Conservation (phyloP, 2,113 vertebrate species). For the Cichladusa arquata region DNA sequence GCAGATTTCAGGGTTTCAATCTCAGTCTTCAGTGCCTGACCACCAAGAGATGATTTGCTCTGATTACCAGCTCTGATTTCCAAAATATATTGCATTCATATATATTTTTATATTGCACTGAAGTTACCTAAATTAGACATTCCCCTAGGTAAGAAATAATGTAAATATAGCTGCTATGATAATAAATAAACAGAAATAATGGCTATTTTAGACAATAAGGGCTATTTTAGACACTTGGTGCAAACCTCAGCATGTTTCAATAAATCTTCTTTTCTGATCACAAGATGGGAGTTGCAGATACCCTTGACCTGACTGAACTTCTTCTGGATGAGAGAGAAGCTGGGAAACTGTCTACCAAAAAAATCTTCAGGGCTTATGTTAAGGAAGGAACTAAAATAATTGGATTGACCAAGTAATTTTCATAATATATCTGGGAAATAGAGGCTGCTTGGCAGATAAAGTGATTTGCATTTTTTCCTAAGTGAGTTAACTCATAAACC, state of each 20-base stretch:
- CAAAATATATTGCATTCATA: background rate
- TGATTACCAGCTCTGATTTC: background rate
- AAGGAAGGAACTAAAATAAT: constrained; percentile 1
- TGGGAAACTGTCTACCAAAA: background rate
- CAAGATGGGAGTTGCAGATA: background rate
- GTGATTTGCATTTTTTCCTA: background rate
- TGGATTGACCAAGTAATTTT: background rate
- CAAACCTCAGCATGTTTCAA: background rate
- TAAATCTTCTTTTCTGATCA: background rate
- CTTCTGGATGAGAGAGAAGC: background rate
- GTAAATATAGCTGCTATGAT: background rate
- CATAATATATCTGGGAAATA: background rate
- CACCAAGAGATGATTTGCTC: background rate
- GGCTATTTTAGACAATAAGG: background rate
- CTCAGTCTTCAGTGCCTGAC: background rate
- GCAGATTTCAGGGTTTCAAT: background rate
- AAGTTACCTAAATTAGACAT: background rate
- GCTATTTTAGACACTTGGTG: background rate
- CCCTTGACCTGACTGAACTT: background rate
- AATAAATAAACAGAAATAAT: background rate
- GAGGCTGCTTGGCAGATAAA: background rate
- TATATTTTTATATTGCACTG: background rate
- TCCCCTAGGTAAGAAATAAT: background rate
- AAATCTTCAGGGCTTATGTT: background rate
- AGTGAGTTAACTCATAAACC: background rate